These are phyloP conservation scores for Tetragnatha versicolor DNA, from an alignment of 1,140 invertebrate genomes.

Conservation along the genomic window DNA sequence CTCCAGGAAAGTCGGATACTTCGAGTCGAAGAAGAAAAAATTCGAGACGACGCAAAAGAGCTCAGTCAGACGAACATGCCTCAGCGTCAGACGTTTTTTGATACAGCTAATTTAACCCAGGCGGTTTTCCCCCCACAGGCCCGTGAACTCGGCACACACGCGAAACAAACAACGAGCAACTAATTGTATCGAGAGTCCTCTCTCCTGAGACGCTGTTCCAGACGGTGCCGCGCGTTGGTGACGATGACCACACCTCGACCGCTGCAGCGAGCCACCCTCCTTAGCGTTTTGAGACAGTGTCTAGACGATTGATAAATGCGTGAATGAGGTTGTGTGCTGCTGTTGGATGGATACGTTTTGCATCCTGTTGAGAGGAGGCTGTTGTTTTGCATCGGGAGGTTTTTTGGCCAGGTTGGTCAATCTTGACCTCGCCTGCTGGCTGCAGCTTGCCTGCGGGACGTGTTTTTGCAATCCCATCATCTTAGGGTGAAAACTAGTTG, in stretches of 20 bases:
- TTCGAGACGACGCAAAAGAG: too few relatives aligned
- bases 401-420: too few relatives aligned
- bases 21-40: too few relatives aligned
- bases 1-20: too few relatives aligned
- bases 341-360: background rate
- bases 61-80: too few relatives aligned
- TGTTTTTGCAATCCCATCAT: too few relatives aligned
- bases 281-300: constrained; percentile 29
- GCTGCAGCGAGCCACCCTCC: background rate
- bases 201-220: background rate
- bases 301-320: constrained; percentile 34
- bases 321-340: constrained; percentile 8
- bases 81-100: too few relatives aligned
- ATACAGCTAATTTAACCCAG: too few relatives aligned
- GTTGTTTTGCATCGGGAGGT: background rate
- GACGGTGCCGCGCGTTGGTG: background rate
- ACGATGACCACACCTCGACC: constrained; percentile 33
- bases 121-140: too few relatives aligned
- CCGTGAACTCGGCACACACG: too few relatives aligned
- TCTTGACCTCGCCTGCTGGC: constrained; percentile 2
- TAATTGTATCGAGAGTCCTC: background rate
- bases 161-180: too few relatives aligned
- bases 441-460: background rate
- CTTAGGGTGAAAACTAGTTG: too few relatives aligned
- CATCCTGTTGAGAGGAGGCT: background rate